Base-by-base conservation (phyloP, 2,797 vertebrate genomes). In the Semaprochilodus insignis region DNA sequence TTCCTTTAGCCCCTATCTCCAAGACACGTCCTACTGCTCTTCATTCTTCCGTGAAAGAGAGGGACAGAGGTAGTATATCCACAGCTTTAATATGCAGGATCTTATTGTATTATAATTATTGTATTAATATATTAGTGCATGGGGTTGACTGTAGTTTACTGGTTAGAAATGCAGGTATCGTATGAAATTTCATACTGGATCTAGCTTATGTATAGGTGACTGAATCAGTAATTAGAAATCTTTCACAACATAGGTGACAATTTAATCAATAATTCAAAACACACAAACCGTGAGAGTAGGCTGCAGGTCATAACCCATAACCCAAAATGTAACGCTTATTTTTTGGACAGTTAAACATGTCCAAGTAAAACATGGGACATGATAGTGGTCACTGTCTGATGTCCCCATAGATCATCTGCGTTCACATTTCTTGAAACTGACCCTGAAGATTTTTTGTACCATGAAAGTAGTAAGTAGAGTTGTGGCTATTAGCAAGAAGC, bases 1-100 rank as follows among this genome's bases (percentile, higher is more conserved):
- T 72, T 75, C 82, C 77, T 81, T 70, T 70, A 81, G 81, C 78
- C 77, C 63, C 54, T 19, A 59, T 74, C 34, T 75, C n/a, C 57
- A 19, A 75, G 21, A 40, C 6, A 2, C 23, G 36, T 40, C 73
- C 73, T 25, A 31, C 21, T 60, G 55, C 13, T 7, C 44, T 40
- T 60, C 13, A 44, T 60, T 62, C 55, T 17, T 23, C 66, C 59
- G 40, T 17, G n/a, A 31, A 17, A 14, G 5, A n/a, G 21, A 74
- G 54, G 52, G 57, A 4, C 27, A 52, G 74, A 25, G 44, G 44
- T 6, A 48, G 11, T 2, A 48, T 48, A 48, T 0, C 44, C 44
- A 48, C 11, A 48, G 10, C 44, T 48, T 0, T 7, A 13, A 11
- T 48, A 78, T 54, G 51, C 40, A 54, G 44, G 51, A 59, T 78